Base-by-base conservation (phyloP, 2,888 invertebrate genomes). In the Rhamphomyia laevipes region DNA sequence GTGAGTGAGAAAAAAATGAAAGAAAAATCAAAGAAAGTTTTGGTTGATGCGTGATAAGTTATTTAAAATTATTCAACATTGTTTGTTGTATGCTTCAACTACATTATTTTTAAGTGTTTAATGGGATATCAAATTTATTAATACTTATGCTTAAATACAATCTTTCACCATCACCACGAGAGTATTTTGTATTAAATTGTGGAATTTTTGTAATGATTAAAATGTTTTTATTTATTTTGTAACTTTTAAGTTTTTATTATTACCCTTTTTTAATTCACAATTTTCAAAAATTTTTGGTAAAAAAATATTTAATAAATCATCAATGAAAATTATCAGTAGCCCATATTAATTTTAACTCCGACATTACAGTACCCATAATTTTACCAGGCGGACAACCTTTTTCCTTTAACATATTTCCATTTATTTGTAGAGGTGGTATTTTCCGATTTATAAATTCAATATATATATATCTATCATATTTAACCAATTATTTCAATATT, bases 381-480 rank as follows among this genome's bases (percentile, higher is more conserved):
- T 74, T 79, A 0, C 81, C 80, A 46, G 73, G 70, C 37, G 80
- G 73, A 49, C 71, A 73, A 6, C 77, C 77, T 50, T 75, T 70
- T 35, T 77, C 73, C 59, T 77, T 80, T 2, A 95, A 65, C 56
- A 78, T 73, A 60, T 78, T 74, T 0, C 96, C 96, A 59, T 70
- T 81, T 1, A 96, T 66, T 4, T 94, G 94, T 67, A 95, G 91
- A 52, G 69, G 74, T 0, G 92, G 92, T 43, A 81, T 68, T 51
- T 75, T 65, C 93, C 93, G 95, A 1, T 74, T 69, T 49, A 77
- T 72, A 53, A 95, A 80, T 54, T 83, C 72, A 43, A 79, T 64
- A 47, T 83, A 64, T 2, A 84, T 2, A 84, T 63, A 3, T 77
- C 73, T 40, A n/a, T n/a, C n/a, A n/a, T 74, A 67, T 49, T 82